Evolutionary conservation across 1,140 invertebrate genomes (phyloP), one percentile per base, ranked within the genome.

Genomic region (Thaumatotibia leucotreta): DNA sequence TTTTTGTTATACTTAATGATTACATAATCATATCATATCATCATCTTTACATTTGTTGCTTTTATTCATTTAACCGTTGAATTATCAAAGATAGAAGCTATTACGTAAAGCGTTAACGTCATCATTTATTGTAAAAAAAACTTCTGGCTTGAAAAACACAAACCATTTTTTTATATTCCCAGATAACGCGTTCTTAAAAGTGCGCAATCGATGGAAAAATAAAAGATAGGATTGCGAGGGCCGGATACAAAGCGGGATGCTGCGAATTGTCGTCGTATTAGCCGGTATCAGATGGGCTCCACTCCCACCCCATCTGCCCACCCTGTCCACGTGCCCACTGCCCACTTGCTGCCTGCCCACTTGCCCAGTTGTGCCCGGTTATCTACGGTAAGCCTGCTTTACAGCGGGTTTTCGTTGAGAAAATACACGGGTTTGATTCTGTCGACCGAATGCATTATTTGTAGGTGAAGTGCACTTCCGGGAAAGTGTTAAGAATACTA

Each of bases 181-280:
- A 45, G 22, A 29, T 29, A 24, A 24, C 52, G 17, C 52, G 11
- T 58, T 54, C 22, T 29, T 24, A 58, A 58, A 24, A 58, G n/a
- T 23, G 22, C 27, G 52, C 27, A 23, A 23, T 58, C 27, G 52
- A 23, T 24, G 24, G 58, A 62, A 62, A 62, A 31, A 31, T 29
- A 62, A 33, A 20, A 27, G 58, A 27, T 20, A 31, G 29, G 58
- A 17, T 62, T 29, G 24, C 17, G 29, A 31, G 58, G 24, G 24
- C 17, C 24, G 58, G 39, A 20, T 45, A 45, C 39, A 45, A 63
- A 39, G 77, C 71, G 79, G 84, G 79, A 87, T 76, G 75, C 69
- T 82, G 84, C 80, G 82, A 88, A 86, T 83, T 85, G 85, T 88
- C 83, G 83, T 86, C 85, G 80, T 86, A 83, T 84, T 86, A 84